Evolutionary conservation across 35 echinoderm and acorn worm genomes (phyloP).

Genomic region (Ophioderma brevispina): DNA sequence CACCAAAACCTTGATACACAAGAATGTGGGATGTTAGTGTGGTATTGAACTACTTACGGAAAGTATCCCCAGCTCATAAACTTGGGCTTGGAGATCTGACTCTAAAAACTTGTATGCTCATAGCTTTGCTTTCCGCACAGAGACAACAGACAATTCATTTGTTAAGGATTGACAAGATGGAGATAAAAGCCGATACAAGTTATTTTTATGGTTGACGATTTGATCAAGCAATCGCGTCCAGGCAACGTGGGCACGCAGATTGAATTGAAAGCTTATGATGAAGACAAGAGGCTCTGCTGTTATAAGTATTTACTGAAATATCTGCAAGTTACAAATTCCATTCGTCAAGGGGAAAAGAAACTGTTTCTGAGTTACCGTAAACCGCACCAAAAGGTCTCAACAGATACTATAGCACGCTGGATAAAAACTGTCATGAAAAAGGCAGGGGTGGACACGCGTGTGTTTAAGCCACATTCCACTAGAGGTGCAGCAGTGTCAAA

Average conservation of each 20-base stretch:
- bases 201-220: neutral
- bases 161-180: neutral
- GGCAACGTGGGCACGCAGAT: neutral
- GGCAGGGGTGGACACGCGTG: neutral
- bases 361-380: neutral
- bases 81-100: neutral
- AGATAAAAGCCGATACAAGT: neutral
- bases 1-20: conserved; percentile 19
- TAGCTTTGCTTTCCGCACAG: no score
- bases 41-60: neutral
- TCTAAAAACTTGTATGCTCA: no score
- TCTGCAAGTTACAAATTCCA: neutral
- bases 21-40: conserved; percentile 44
- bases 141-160: no score
- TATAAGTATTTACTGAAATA: neutral
- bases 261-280: neutral
- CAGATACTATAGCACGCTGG: neutral
- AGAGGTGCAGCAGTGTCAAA: neutral
- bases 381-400: neutral
- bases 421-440: neutral
- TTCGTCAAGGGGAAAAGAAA: neutral
- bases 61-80: neutral
- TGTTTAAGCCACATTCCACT: neutral
- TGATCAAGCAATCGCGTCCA: neutral
- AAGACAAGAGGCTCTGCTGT: neutral